A percentile compares a stretch with the other conserved stretches of the same genome.
Conservation (phyloP, 2,888 invertebrate genomes). For the Callyntrura sp. region DNA sequence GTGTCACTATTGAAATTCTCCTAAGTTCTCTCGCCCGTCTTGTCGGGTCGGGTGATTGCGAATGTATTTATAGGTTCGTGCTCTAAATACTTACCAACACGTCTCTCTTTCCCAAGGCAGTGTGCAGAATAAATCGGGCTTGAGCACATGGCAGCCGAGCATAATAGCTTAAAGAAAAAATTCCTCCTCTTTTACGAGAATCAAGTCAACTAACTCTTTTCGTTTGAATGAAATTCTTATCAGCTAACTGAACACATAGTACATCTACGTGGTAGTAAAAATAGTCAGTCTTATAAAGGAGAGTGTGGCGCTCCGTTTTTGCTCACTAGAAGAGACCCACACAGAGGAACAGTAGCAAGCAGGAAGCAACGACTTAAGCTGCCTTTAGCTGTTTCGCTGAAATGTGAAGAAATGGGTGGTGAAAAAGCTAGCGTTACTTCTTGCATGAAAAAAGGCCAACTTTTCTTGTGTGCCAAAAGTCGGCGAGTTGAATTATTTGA, state of each 20-base stretch:
- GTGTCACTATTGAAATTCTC: not conserved
- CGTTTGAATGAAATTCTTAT: conserved; percentile 56
- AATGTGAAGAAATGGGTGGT: conserved; percentile 45
- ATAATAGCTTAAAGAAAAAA: not conserved
- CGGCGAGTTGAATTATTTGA: conserved; percentile 43
- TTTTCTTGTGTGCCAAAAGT: conserved; percentile 71
- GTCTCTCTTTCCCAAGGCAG: not conserved
- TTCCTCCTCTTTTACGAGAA: conserved; percentile 15
- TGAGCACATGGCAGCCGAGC: not conserved
- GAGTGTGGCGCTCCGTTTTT: not conserved
- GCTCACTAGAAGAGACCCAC: not conserved
- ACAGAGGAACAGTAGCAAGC: not conserved
- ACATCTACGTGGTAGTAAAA: not conserved
- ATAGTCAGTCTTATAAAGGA: not conserved
- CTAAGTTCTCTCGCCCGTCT: not conserved
- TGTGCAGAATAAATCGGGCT: not conserved
- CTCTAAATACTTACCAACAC: conserved; percentile 8
- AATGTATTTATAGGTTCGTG: not conserved
- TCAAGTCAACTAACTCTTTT: conserved; percentile 58
- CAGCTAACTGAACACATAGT: conserved; percentile 39
- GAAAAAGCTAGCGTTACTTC: conserved; percentile 61
- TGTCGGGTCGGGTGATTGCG: not conserved
- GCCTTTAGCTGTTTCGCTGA: conserved; percentile 64
- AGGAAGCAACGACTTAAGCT: conserved; percentile 62
- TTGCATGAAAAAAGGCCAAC: conserved; percentile 69